Conservation (phyloP, 1,140 invertebrate species). For the Trichogramma pretiosum region DNA sequence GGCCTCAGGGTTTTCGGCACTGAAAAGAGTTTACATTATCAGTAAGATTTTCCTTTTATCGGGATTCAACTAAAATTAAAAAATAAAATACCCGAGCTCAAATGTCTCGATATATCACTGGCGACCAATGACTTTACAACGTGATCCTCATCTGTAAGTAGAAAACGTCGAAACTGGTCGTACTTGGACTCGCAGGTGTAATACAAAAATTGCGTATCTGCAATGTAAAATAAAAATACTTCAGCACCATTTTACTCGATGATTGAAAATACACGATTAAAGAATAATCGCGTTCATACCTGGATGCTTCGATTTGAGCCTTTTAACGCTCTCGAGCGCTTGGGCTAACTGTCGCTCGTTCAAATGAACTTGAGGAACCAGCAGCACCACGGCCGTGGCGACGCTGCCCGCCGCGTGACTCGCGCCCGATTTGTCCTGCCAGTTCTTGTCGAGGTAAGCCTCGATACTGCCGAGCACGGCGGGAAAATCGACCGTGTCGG, state of each 20-base stretch:
- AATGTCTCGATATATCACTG: conserved; percentile 18
- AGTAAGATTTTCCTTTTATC: conserved; percentile 4
- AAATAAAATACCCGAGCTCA: conserved; percentile 17
- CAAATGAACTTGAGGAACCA: conserved; percentile 20
- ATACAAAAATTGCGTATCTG: conserved; percentile 31
- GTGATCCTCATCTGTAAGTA: conserved; percentile 26
- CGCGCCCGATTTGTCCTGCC: conserved; percentile 17
- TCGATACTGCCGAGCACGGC: conserved; percentile 17
- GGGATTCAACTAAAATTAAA: not conserved
- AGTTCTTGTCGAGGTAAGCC: conserved; percentile 24
- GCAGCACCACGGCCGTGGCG: conserved; percentile 27
- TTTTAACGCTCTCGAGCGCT: conserved; percentile 17
- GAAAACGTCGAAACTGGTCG: conserved; percentile 20
- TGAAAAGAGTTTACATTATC: conserved; percentile 13
- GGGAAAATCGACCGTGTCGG: conserved; percentile 21
- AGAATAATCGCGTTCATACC: too few relatives aligned
- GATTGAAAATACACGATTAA: too few relatives aligned
- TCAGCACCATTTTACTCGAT: too few relatives aligned
- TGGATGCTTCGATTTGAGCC: conserved; percentile 26
- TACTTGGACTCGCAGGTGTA: conserved; percentile 21
- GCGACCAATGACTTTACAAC: conserved; percentile 23
- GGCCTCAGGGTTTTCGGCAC: conserved; percentile 27
- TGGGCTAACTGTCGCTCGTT: conserved; percentile 15
- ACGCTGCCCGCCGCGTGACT: conserved; percentile 22
- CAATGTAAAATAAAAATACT: too few relatives aligned